These are phyloP conservation scores for Triops cancriformis DNA, from an alignment of 1,140 invertebrate species.

Conservation along the genomic window DNA sequence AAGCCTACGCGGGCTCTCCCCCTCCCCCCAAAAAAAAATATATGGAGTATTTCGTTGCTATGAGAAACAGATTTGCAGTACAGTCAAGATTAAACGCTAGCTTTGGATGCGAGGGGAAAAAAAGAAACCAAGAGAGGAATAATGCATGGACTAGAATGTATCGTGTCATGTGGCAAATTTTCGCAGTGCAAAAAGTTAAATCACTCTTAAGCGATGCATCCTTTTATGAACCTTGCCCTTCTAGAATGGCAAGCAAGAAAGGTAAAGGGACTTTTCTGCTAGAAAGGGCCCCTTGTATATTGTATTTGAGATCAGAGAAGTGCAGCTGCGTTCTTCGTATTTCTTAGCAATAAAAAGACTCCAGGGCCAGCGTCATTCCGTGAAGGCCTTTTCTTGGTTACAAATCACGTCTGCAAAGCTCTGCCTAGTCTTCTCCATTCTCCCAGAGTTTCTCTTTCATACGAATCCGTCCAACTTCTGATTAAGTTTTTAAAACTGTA, in stretches of 20 bases:
- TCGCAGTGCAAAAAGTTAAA: background rate
- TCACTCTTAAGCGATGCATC: background rate
- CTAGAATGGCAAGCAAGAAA: background rate
- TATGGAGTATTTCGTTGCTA: too few species aligned
- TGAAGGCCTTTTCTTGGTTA: background rate
- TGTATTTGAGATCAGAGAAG: background rate
- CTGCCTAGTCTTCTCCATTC: too few species aligned
- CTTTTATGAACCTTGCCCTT: background rate
- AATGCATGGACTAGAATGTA: background rate
- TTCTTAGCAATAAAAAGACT: background rate
- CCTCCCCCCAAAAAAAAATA: too few species aligned
- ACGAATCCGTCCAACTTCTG: too few species aligned
- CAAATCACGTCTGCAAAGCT: background rate
- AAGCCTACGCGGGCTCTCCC: too few species aligned
- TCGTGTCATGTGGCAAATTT: background rate
- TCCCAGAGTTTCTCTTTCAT: too few species aligned
- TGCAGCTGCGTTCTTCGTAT: background rate
- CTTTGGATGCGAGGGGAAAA: background rate
- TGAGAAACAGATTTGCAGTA: background rate
- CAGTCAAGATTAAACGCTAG: background rate
- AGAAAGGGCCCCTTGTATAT: constrained; percentile 6
- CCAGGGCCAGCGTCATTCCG: background rate
- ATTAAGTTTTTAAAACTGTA: too few species aligned
- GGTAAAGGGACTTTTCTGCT: background rate
- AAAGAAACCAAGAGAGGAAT: background rate